Conservation (phyloP, 2,113 vertebrate genomes). For the Triplophysa dalaica region DNA sequence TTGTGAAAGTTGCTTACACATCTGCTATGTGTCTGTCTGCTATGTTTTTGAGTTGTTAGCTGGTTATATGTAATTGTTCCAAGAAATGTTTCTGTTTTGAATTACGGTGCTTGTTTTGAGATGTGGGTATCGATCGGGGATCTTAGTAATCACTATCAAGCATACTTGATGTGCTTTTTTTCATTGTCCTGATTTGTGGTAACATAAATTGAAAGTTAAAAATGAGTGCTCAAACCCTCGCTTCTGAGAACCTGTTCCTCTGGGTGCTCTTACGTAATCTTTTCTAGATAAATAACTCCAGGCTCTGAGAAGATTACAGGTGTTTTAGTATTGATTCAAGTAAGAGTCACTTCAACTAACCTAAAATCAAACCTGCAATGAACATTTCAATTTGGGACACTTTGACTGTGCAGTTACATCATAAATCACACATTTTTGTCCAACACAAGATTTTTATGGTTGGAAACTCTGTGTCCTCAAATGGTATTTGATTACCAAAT, state of each 20-base stretch:
- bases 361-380: neutral
- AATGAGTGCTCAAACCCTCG: neutral
- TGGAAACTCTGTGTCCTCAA: neutral
- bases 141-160: too few relatives aligned
- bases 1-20: too few relatives aligned
- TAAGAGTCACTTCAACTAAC: neutral
- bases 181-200: too few relatives aligned
- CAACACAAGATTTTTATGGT: neutral
- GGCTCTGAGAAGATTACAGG: constrained; percentile 10
- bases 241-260: constrained; percentile 14
- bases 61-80: too few relatives aligned
- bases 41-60: too few relatives aligned
- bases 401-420: neutral
- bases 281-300: constrained; percentile 19
- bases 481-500: neutral
- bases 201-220: neutral
- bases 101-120: too few relatives aligned
- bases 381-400: neutral
- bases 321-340: neutral
- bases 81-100: too few relatives aligned
- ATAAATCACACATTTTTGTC: neutral
- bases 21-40: too few relatives aligned
- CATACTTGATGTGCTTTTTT: too few relatives aligned
- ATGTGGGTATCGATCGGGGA: too few relatives aligned
- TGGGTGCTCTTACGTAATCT: neutral